Conservation (phyloP, 2,888 invertebrate genomes). For the Drosophila monieri region DNA sequence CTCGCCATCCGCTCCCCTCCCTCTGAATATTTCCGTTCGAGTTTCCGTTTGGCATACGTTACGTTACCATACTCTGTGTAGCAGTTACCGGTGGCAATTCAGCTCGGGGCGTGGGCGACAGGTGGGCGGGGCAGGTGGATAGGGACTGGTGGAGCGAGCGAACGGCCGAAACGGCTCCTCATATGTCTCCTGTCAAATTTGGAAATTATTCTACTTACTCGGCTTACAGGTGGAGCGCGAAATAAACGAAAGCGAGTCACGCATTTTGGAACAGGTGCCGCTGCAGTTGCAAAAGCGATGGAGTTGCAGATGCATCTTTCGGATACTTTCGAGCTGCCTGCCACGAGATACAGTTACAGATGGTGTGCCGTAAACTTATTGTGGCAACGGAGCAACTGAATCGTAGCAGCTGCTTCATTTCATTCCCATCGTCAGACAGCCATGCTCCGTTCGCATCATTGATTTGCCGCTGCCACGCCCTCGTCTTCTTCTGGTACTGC, state of each 20-base stretch:
- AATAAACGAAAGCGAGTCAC: constrained; percentile 45
- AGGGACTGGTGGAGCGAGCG: background rate
- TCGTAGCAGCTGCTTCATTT: constrained; percentile 56
- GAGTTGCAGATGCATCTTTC: constrained; percentile 39
- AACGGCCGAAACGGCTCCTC: constrained; percentile 40
- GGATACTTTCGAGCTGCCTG: constrained; percentile 37
- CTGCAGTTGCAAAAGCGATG: constrained; percentile 17
- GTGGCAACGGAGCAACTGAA: constrained; percentile 50
- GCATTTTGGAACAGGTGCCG: constrained; percentile 28
- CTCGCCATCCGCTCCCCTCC: constrained; percentile 18
- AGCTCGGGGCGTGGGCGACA: constrained; percentile 24
- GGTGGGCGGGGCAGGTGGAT: constrained; percentile 18
- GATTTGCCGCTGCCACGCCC: constrained; percentile 45
- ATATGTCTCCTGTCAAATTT: constrained; percentile 77
- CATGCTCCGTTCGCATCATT: constrained; percentile 52
- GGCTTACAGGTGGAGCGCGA: constrained; percentile 63
- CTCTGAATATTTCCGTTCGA: constrained; percentile 66
- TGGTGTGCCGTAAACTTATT: constrained; percentile 61
- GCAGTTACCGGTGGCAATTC: constrained; percentile 43
- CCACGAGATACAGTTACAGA: constrained; percentile 52
- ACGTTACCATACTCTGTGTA: constrained; percentile 32
- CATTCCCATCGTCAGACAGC: constrained; percentile 44
- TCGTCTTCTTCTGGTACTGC: background rate
- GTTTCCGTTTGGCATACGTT: constrained; percentile 64
- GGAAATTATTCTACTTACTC: constrained; percentile 73